Base-by-base conservation (phyloP, 2,113 vertebrate genomes). In the Nesoenas mayeri region DNA sequence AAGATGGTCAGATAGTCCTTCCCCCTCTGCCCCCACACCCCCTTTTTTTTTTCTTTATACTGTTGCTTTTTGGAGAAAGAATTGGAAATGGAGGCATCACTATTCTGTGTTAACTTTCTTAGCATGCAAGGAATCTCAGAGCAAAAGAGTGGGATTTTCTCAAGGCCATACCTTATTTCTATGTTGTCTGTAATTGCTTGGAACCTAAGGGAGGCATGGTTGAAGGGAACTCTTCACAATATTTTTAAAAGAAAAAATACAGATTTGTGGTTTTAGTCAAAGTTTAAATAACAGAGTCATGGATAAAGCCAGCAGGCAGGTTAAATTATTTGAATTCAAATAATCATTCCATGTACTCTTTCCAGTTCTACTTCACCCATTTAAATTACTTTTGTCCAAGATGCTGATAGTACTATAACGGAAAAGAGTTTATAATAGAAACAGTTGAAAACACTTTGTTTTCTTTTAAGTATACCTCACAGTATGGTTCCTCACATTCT, bases 281-380 rank as follows among this genome's bases (percentile, higher is more conserved):
- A 91, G 42, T 86, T 95, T 79, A 67, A 73, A 86, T 40, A 81
- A 44, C 26, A 70, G n/a, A 56, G 25, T 56, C 12, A 20, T 36
- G 31, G 60, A 42, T 77, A 61, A 85, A 69, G 77, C 65, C 64
- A 47, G 31, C 24, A 74, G 67, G 57, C 70, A 84, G 34, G 47
- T 81, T 91, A 84, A 95, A 91, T 96, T 86, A 80, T 74, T 96
- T 89, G 47, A 77, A 81, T 96, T 94, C 70, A 91, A 92, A 85
- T 96, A 95, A 87, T 96, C 87, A 92, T 92, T 85, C 71, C 78
- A 91, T 73, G 16, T 86, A 42, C 74, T 91, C 53, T 92, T 96
- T 91, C 71, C 53, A 90, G 61, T 96, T 96, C 92, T 95, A 72
- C 85, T 94, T 97, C 77, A 95, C n/a, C 83, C 60, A 72, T 77